These are phyloP conservation scores for Uloborus plumipes DNA, from an alignment of 2,888 invertebrate genomes.

Conservation along the genomic window DNA sequence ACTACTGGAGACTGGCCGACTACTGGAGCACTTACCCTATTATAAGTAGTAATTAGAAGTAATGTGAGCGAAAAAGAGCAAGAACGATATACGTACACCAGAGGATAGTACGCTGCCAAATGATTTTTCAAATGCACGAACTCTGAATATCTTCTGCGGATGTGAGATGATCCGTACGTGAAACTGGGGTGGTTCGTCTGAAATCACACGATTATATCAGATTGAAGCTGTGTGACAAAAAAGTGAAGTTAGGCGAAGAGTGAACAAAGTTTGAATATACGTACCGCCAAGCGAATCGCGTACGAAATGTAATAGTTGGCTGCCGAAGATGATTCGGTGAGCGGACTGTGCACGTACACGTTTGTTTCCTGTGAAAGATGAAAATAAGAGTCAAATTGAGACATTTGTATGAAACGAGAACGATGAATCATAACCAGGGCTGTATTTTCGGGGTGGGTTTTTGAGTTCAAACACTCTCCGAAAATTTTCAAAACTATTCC, in stretches of 20 bases:
- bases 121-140: constrained; percentile 34
- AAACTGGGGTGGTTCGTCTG: constrained; percentile 59
- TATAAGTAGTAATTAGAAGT: too few species aligned
- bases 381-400: background rate
- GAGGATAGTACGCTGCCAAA: constrained; percentile 48
- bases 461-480: too few species aligned
- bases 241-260: too few species aligned
- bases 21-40: too few species aligned
- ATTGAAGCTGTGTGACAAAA: background rate
- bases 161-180: constrained; percentile 40
- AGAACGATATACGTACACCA: constrained; percentile 27
- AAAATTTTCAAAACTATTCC: too few species aligned
- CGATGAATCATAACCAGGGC: too few species aligned
- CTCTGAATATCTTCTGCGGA: constrained; percentile 59
- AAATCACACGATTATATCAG: background rate
- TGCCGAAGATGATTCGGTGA: constrained; percentile 29
- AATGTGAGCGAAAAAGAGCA: too few species aligned
- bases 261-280: background rate
- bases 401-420: too few species aligned
- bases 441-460: too few species aligned
- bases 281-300: constrained; percentile 52
- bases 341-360: constrained; percentile 51
- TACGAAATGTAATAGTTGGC: constrained; percentile 53
- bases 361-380: constrained; percentile 28
- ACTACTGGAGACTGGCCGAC: too few species aligned